These are phyloP conservation scores for Cephus cinctus DNA, from an alignment of 1,140 invertebrate species.

Conservation along the genomic window DNA sequence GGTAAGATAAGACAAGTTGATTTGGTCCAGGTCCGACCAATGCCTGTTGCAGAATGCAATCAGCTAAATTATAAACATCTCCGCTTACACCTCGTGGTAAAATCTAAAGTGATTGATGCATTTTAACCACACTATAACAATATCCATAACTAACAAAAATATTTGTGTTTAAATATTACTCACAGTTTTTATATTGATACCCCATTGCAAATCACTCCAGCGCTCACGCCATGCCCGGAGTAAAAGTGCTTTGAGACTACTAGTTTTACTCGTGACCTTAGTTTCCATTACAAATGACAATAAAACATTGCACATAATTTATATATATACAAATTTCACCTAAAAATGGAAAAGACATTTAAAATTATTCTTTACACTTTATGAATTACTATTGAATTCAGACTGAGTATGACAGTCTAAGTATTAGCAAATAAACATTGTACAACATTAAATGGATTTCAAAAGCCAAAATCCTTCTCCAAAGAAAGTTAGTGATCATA, in stretches of 20 bases:
- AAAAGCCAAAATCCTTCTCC: too few relatives aligned
- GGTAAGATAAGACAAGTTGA: constrained; percentile 84
- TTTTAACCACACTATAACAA: constrained; percentile 4
- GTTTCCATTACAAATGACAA: constrained; percentile 60
- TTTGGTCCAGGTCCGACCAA: constrained; percentile 90
- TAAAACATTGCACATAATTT: constrained; percentile 28
- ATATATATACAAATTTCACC: background rate
- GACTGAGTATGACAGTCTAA: too few relatives aligned
- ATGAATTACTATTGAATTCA: too few relatives aligned
- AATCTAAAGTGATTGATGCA: constrained; percentile 52
- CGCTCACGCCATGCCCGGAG: constrained; percentile 89
- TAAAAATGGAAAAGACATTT: background rate
- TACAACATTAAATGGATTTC: too few relatives aligned
- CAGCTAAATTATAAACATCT: constrained; percentile 88
- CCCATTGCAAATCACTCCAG: constrained; percentile 94
- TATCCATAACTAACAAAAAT: constrained; percentile 16
- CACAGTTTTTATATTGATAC: constrained; percentile 89
- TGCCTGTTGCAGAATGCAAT: constrained; percentile 90
- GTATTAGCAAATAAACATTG: too few relatives aligned
- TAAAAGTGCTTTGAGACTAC: constrained; percentile 80
- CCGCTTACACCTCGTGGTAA: constrained; percentile 83
- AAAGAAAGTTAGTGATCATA: too few relatives aligned
- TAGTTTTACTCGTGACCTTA: constrained; percentile 81
- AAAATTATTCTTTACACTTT: background rate
- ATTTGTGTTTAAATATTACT: constrained; percentile 23